Evolutionary conservation across 1,140 invertebrate genomes (phyloP).

Genomic region (Lordiphosa stackelbergi): DNA sequence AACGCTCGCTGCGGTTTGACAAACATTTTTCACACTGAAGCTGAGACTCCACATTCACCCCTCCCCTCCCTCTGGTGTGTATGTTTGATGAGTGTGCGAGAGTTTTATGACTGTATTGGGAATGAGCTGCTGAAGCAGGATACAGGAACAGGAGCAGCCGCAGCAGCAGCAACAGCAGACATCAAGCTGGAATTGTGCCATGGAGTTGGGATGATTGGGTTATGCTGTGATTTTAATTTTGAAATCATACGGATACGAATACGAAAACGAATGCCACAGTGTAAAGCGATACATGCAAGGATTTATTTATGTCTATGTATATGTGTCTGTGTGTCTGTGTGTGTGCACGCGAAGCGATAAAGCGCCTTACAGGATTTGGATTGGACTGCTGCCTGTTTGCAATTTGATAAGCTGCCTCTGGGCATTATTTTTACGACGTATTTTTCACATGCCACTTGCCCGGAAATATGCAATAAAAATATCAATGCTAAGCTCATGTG

Average conservation of each 20-base stretch:
- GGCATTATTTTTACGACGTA: slow-evolving; percentile 72
- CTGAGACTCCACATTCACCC: slow-evolving; percentile 6
- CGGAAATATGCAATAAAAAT: slow-evolving; percentile 70
- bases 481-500: slow-evolving; percentile 67
- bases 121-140: slow-evolving; percentile 53
- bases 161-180: slow-evolving; percentile 5
- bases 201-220: slow-evolving; percentile 55
- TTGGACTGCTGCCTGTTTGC: slow-evolving; percentile 65
- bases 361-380: slow-evolving; percentile 73
- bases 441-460: slow-evolving; percentile 39
- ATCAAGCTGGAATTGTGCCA: slow-evolving; percentile 25
- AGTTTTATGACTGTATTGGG: slow-evolving; percentile 72
- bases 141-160: slow-evolving; percentile 6
- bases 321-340: slow-evolving; percentile 22
- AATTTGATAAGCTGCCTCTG: slow-evolving; percentile 70
- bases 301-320: slow-evolving; percentile 59
- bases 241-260: slow-evolving; percentile 58
- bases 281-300: slow-evolving; percentile 60
- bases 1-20: slow-evolving; percentile 70
- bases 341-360: slow-evolving; percentile 63
- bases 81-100: slow-evolving; percentile 71
- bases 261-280: slow-evolving; percentile 50
- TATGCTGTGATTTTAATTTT: slow-evolving; percentile 74
- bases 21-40: slow-evolving; percentile 66
- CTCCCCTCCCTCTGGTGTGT: slow-evolving; percentile 31